These are phyloP conservation scores for Aurelia sp. DNA, from an alignment of 30 jellyfish, hydroid and myxozoan genomes.

Conservation along the genomic window DNA sequence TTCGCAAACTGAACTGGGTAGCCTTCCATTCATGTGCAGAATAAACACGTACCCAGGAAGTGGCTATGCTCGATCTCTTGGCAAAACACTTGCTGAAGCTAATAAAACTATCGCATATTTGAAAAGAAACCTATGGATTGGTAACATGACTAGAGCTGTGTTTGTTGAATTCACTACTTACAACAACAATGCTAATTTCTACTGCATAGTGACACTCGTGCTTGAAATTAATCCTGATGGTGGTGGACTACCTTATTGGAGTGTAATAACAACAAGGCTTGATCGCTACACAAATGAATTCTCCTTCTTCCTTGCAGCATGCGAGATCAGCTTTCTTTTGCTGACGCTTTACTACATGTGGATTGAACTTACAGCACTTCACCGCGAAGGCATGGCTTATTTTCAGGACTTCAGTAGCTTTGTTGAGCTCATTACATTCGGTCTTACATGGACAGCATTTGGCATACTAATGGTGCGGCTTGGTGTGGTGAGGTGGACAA, in stretches of 20 bases:
- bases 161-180: constrained; percentile 75
- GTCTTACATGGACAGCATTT: constrained; percentile 63
- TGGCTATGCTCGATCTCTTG: constrained; percentile 73
- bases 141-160: constrained; percentile 67
- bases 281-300: constrained; percentile 74
- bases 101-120: constrained; percentile 22
- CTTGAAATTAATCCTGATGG: constrained; percentile 74
- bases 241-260: constrained; percentile 31
- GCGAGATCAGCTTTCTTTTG: constrained; percentile 73
- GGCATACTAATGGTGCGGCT: constrained; percentile 58
- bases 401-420: constrained; percentile 43
- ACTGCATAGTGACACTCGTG: constrained; percentile 58
- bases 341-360: constrained; percentile 66
- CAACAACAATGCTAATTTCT: constrained; percentile 81
- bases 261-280: constrained; percentile 62
- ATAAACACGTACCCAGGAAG: constrained; percentile 76
- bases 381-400: constrained; percentile 33
- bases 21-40: constrained; percentile 18
- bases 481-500: constrained; percentile 67
- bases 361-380: constrained; percentile 46
- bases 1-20: constrained; percentile 23
- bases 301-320: constrained; percentile 70
- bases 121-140: constrained; percentile 70
- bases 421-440: constrained; percentile 58
- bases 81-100: constrained; percentile 45